phyloP scores from a whole-genome alignment of 2,888 invertebrate genomes.

The Torymus texanus region DNA sequence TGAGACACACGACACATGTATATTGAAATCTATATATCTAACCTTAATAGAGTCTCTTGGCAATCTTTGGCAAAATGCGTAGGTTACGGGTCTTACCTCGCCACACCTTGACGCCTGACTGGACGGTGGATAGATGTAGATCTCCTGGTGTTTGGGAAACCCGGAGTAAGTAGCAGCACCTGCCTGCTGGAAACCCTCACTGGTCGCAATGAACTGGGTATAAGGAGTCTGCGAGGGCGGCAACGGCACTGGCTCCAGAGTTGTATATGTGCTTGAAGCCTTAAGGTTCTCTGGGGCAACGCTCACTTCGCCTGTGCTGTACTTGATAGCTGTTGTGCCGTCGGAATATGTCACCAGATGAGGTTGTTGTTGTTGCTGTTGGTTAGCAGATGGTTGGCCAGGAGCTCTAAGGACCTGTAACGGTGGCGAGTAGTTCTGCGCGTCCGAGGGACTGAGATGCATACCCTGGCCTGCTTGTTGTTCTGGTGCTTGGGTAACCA shows the following conservation, averaged over 20 bases:
- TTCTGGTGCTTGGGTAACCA: constrained; percentile 68
- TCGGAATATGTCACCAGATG: constrained; percentile 66
- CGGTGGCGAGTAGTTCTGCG: constrained; percentile 74
- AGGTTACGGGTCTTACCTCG: constrained; percentile 64
- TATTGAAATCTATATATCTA: too few relatives aligned
- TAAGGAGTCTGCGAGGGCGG: constrained; percentile 74
- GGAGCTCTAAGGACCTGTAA: constrained; percentile 60
- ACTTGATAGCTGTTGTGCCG: constrained; percentile 69
- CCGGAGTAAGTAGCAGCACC: constrained; percentile 61
- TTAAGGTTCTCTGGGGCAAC: constrained; percentile 68
- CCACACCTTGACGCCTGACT: constrained; percentile 64
- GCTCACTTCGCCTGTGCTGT: constrained; percentile 68
- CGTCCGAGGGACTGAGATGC: constrained; percentile 73
- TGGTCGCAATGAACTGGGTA: constrained; percentile 66
- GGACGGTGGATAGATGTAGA: constrained; percentile 66
- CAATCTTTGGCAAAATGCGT: too few relatives aligned
- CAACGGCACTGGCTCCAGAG: constrained; percentile 80
- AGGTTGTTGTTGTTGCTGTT: constrained; percentile 74
- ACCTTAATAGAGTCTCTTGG: too few relatives aligned
- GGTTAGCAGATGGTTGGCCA: constrained; percentile 64
- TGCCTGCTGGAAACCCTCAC: constrained; percentile 68
- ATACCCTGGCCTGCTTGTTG: constrained; percentile 62
- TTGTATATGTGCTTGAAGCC: constrained; percentile 78
- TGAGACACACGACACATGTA: too few relatives aligned
- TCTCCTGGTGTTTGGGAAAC: constrained; percentile 69